phyloP scores from a whole-genome alignment of 2,113 vertebrate species.

The Nesogale talazaci region DNA sequence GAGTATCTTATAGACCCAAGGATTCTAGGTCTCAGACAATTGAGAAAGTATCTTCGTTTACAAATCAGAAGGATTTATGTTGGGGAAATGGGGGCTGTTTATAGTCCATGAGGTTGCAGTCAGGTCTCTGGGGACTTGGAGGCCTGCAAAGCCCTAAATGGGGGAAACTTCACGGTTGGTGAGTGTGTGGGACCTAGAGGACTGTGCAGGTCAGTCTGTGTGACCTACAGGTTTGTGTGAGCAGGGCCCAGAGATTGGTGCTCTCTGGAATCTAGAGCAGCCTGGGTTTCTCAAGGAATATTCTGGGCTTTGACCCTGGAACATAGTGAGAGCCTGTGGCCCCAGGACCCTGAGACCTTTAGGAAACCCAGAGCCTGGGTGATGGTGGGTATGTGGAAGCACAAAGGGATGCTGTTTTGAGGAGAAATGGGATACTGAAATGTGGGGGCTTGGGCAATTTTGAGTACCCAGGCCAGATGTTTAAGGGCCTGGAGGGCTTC shows the following conservation, averaged over 20 bases:
- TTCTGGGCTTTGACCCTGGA: conserved; percentile 13
- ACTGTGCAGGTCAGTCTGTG: background rate
- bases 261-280: background rate
- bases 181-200: background rate
- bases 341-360: background rate
- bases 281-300: conserved; percentile 1
- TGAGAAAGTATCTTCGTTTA: conserved; percentile 45
- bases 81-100: conserved; percentile 9
- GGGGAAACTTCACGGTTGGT: conserved; percentile 8
- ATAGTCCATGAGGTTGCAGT: background rate
- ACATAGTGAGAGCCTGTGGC: background rate
- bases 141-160: conserved; percentile 20
- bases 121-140: background rate
- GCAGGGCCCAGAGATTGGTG: background rate
- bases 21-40: conserved; percentile 25
- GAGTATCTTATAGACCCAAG: background rate
- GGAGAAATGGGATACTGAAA: conserved; percentile 34
- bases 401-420: conserved; percentile 12
- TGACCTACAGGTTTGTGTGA: background rate
- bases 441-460: conserved; percentile 1
- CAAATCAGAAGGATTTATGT: background rate
- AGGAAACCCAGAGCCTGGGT: background rate
- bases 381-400: conserved; percentile 14
- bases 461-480: background rate
- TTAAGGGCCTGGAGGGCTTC: background rate